phyloP scores from a whole-genome alignment of 2,797 vertebrate genomes.

The Sebastes wilsoni region DNA sequence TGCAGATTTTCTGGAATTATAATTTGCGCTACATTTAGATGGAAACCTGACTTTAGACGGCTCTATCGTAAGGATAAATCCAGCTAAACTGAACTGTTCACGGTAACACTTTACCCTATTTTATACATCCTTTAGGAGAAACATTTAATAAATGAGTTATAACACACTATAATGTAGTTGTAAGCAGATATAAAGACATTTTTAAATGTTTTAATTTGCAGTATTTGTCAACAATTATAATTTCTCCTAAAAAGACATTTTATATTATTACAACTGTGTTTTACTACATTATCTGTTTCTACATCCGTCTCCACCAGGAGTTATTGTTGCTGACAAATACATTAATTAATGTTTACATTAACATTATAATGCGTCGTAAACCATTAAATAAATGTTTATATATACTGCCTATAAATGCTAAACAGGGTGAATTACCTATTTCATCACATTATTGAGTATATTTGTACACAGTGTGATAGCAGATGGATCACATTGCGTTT shows the following conservation, averaged over 20 bases:
- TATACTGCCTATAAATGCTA: not conserved
- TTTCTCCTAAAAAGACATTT: not conserved
- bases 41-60: not conserved
- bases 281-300: not conserved
- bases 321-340: not conserved
- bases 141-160: not conserved
- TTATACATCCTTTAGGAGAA: not conserved
- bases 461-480: slow-evolving; percentile 45
- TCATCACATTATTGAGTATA: not conserved
- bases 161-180: not conserved
- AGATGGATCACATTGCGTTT: slow-evolving; percentile 37
- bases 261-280: not conserved
- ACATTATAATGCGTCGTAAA: not conserved
- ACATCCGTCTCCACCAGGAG: not conserved
- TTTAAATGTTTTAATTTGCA: not conserved
- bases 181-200: not conserved
- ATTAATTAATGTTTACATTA: not conserved
- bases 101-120: not conserved
- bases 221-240: not conserved
- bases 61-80: slow-evolving; percentile 11
- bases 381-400: not conserved
- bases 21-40: not conserved
- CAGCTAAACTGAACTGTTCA: slow-evolving; percentile 1
- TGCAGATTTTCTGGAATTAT: not conserved
- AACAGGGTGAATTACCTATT: not conserved